Percentiles rank a stretch among this genome's conserved stretches.
Evolutionary conservation across 92 coral and sea anemone species (phyloP).

Genomic region (Palythoa grandis): DNA sequence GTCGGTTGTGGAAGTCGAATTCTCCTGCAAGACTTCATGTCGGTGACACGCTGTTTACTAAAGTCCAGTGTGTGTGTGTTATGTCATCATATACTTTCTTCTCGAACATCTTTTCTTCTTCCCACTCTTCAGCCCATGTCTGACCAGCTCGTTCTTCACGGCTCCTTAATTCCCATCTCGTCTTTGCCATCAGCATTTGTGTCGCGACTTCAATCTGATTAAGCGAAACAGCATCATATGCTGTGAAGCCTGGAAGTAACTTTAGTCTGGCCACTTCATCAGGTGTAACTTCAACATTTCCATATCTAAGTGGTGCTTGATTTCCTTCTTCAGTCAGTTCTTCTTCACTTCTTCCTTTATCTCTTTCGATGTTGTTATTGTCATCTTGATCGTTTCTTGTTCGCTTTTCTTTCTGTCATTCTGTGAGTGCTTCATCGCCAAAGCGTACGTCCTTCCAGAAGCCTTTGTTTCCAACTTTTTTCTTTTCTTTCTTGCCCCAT

Average conservation of each 20-base stretch:
- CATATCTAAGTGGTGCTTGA: not conserved
- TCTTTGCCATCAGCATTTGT: conserved; percentile 21
- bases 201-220: conserved; percentile 21
- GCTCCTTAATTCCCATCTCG: conserved; percentile 4
- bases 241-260: conserved; percentile 2
- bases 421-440: no score
- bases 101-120: conserved; percentile 21
- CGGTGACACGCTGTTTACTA: not conserved
- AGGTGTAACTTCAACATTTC: conserved; percentile 15
- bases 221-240: conserved; percentile 7
- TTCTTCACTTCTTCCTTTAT: not conserved
- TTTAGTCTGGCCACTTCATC: not conserved
- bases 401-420: no score
- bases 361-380: not conserved
- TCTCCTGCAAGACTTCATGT: conserved; percentile 16
- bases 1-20: conserved; percentile 1
- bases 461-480: no score
- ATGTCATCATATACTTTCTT: conserved; percentile 10
- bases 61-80: conserved; percentile 12
- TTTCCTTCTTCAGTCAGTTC: not conserved
- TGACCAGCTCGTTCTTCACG: conserved; percentile 3
- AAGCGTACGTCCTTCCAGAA: no score
- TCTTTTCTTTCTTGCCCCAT: no score
- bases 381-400: no score
- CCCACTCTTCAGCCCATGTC: conserved; percentile 14